Evolutionary conservation across 2,888 invertebrate species (phyloP).

Genomic region (Tetheella fluctuosa): DNA sequence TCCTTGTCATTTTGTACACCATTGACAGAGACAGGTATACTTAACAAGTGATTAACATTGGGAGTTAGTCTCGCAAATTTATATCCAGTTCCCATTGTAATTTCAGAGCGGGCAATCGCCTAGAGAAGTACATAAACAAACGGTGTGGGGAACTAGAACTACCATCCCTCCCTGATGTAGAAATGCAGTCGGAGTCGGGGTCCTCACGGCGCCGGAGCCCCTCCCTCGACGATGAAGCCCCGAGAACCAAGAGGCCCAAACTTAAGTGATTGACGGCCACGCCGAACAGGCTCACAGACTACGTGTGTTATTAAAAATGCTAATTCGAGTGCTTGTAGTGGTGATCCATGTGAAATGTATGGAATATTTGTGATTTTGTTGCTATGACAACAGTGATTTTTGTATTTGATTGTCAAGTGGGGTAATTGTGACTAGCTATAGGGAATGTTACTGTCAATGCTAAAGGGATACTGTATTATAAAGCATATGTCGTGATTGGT

Average conservation of each 20-base stretch:
- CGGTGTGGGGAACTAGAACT: slow-evolving; percentile 88
- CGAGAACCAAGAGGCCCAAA: slow-evolving; percentile 55
- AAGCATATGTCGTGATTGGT: too few relatives aligned
- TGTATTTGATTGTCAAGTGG: too few relatives aligned
- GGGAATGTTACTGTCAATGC: too few relatives aligned
- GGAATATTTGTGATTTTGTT: too few relatives aligned
- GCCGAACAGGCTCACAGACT: slow-evolving; percentile 50
- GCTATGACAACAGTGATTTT: too few relatives aligned
- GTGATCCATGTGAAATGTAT: too few relatives aligned
- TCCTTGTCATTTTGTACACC: too few relatives aligned
- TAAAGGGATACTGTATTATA: too few relatives aligned
- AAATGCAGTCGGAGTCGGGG: slow-evolving; percentile 41
- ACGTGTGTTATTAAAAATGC: slow-evolving; percentile 52
- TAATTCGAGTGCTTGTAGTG: slow-evolving; percentile 15
- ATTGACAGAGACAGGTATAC: too few relatives aligned
- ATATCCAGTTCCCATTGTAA: not conserved
- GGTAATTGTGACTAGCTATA: too few relatives aligned
- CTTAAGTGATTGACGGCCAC: slow-evolving; percentile 58
- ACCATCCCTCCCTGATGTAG: slow-evolving; percentile 71
- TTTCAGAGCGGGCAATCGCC: slow-evolving; percentile 88
- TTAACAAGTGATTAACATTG: too few relatives aligned
- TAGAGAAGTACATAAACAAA: slow-evolving; percentile 89
- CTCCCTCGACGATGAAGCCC: slow-evolving; percentile 39
- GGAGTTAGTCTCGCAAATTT: too few relatives aligned
- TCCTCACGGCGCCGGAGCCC: slow-evolving; percentile 32